A percentile compares a stretch with the other conserved stretches of the same genome.
Evolutionary conservation across 2,888 invertebrate genomes (phyloP).

Genomic region (Papilio demoleus): DNA sequence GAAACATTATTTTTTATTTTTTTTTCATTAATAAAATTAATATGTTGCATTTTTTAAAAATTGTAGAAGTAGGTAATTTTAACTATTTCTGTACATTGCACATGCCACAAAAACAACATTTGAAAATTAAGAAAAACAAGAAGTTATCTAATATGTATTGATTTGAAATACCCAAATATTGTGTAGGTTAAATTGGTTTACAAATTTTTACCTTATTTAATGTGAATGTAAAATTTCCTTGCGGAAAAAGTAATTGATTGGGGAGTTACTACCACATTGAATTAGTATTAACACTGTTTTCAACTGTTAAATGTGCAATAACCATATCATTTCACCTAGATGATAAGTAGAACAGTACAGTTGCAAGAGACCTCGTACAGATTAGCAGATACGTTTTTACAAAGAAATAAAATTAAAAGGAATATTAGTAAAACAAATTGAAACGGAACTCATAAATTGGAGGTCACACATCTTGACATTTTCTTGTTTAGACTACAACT

Average conservation of each 20-base stretch:
- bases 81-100: neutral
- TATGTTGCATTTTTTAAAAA: neutral
- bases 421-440: conserved; percentile 46
- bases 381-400: conserved; percentile 5
- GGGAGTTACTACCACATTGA: neutral
- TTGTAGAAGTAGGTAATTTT: neutral
- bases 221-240: neutral
- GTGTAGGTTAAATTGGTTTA: neutral
- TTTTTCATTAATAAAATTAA: too few relatives aligned
- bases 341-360: conserved; percentile 56
- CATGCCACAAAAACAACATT: neutral
- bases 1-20: too few relatives aligned
- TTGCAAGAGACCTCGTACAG: conserved; percentile 38
- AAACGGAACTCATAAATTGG: conserved; percentile 59
- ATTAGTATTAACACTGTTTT: neutral
- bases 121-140: too few relatives aligned
- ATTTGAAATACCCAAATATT: too few relatives aligned
- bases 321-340: conserved; percentile 67
- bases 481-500: conserved; percentile 64
- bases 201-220: neutral
- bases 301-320: conserved; percentile 53
- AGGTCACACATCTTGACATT: conserved; percentile 78
- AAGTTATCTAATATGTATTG: too few relatives aligned
- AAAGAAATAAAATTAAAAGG: neutral
- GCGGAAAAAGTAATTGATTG: neutral